Base-by-base conservation (phyloP, 2,888 invertebrate genomes). In the Sclerodermus sp. region DNA sequence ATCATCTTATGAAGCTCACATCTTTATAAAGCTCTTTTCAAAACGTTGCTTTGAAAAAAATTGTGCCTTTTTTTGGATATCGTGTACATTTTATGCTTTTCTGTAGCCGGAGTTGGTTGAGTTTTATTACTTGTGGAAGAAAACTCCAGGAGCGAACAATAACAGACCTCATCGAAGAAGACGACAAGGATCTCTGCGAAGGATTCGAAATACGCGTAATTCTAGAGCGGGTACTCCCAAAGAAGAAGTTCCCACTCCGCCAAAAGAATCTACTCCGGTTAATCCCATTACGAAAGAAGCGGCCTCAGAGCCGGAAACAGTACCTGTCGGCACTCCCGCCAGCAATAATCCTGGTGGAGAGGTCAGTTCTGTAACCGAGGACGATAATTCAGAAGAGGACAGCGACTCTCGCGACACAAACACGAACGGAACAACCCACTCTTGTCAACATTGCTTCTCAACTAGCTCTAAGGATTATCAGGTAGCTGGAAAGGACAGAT, bases 91-190 rank as follows among this genome's bases (percentile, higher is more conserved):
- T 45, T 47, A 41, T 16, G 34, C 4, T 64, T 71, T 71, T 8
- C 23, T 8, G 14, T 60, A 90, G 89, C 90, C 95, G 48, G 97
- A 99, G 78, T 82, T 99, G 73, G 96, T 99, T 47, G 96, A 97
- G 79, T 99, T 94, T 82, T 99, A 99, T 81, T 99, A 99, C 82
- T 84, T 96, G 74, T 99, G 99, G 99, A 99, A 99, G 83, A 99
- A 98, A 82, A 96, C 97, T 34, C 95, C 97, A 15, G 95, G 95
- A 70, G 98, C 98, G 56, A 93, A 94, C 79, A 95, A 93, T 77
- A 96, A 96, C 79, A 86, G 97, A 65, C 96, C 96, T 18, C 96
- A 96, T 76, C 84, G 96, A 61, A 84, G 96, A 74, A 84, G 95
- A 59, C 83, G 94, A 45, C 93, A 91, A 78, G 90, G 90, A 66